Percentiles rank a stretch among this genome's conserved stretches.
Evolutionary conservation across 2,113 vertebrate genomes (phyloP).

Genomic region (Cairina moschata): DNA sequence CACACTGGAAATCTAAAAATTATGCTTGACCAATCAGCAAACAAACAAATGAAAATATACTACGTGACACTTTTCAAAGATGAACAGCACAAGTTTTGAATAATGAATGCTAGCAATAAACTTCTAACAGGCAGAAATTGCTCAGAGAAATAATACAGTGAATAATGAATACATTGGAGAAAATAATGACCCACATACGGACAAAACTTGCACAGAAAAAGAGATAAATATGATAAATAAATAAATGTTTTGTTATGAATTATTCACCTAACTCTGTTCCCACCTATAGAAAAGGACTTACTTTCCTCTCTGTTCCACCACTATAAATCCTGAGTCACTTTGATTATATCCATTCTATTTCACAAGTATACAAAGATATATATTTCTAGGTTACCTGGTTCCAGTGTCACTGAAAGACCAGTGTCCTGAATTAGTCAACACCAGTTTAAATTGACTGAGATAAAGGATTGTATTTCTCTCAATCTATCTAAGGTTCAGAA

Average conservation of each 20-base stretch:
- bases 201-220: neutral
- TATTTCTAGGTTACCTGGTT: neutral
- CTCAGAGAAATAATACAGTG: neutral
- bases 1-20: neutral
- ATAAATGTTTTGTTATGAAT: neutral
- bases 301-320: neutral
- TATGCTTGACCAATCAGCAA: neutral
- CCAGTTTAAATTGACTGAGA: neutral
- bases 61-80: neutral
- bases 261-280: neutral
- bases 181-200: neutral
- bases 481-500: neutral
- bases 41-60: neutral
- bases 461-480: neutral
- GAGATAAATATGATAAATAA: neutral
- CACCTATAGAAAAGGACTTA: neutral
- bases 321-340: neutral
- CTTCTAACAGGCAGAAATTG: neutral
- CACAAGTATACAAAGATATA: neutral
- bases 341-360: neutral
- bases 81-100: neutral
- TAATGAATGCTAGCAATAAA: conserved; percentile 20
- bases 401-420: neutral
- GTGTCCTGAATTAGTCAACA: neutral
- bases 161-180: neutral